Evolutionary conservation across 1,140 invertebrate genomes (phyloP).

Genomic region (Copidosoma floridanum): DNA sequence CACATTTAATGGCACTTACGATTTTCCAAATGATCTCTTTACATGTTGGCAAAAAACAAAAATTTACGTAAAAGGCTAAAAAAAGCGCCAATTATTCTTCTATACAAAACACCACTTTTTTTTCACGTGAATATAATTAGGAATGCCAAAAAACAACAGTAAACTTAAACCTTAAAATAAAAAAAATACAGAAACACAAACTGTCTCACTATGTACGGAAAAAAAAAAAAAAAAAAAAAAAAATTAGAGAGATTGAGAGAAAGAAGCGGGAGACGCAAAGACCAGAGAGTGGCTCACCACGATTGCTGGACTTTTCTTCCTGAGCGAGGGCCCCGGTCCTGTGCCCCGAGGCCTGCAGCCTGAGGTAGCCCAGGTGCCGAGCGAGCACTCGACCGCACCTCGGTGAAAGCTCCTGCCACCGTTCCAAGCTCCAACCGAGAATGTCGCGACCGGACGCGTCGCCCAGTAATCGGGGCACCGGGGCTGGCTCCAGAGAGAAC

Average conservation of each 20-base stretch:
- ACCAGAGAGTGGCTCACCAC: slow-evolving; percentile 36
- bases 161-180: neutral
- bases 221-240: too few relatives aligned
- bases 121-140: neutral
- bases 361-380: slow-evolving; percentile 42
- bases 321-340: slow-evolving; percentile 37
- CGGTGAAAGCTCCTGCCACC: slow-evolving; percentile 1
- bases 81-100: too few relatives aligned
- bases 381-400: slow-evolving; percentile 36
- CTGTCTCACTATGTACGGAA: neutral
- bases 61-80: too few relatives aligned
- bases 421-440: slow-evolving; percentile 2
- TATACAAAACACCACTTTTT: too few relatives aligned
- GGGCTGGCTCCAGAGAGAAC: slow-evolving; percentile 55
- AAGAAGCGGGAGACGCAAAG: neutral
- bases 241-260: neutral
- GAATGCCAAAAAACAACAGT: slow-evolving; percentile 16
- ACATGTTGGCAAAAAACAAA: too few relatives aligned
- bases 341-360: slow-evolving; percentile 45
- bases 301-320: slow-evolving; percentile 32
- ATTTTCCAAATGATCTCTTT: too few relatives aligned
- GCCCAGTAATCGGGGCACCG: neutral
- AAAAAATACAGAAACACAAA: neutral
- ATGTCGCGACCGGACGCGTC: slow-evolving; percentile 18
- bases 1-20: too few relatives aligned